phyloP scores from a whole-genome alignment of 2,888 invertebrate genomes.

The Drosophila phalerata region DNA sequence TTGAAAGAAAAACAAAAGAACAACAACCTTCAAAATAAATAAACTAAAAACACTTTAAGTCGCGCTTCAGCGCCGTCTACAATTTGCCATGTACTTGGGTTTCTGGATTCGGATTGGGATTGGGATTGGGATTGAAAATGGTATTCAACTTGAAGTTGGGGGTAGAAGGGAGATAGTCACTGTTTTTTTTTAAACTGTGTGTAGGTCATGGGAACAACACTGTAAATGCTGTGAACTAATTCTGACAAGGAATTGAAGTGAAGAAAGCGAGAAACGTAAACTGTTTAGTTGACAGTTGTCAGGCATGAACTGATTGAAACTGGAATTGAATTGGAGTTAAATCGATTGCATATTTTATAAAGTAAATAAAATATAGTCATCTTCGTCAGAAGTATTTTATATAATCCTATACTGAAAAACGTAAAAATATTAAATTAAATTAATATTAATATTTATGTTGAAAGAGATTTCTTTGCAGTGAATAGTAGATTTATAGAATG shows the following conservation, averaged over 20 bases:
- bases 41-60: constrained; percentile 60
- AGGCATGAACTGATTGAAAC: constrained; percentile 12
- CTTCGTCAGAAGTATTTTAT: too few species aligned
- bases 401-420: too few species aligned
- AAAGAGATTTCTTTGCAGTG: too few species aligned
- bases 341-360: too few species aligned
- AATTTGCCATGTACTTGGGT: constrained; percentile 16
- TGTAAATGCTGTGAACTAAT: constrained; percentile 49
- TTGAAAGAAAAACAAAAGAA: constrained; percentile 29
- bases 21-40: constrained; percentile 3
- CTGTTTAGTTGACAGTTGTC: constrained; percentile 8
- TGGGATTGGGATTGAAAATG: constrained; percentile 1
- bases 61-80: constrained; percentile 65
- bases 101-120: too few species aligned
- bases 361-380: too few species aligned
- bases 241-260: constrained; percentile 41
- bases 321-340: constrained; percentile 9
- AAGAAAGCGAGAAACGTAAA: background rate
- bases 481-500: too few species aligned
- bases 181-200: background rate
- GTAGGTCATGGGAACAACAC: constrained; percentile 56
- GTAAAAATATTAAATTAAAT: too few species aligned
- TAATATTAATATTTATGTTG: too few species aligned
- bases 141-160: background rate
- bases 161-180: background rate